Conservation (phyloP, 2,113 vertebrate species). For the Mohoua ochrocephala region DNA sequence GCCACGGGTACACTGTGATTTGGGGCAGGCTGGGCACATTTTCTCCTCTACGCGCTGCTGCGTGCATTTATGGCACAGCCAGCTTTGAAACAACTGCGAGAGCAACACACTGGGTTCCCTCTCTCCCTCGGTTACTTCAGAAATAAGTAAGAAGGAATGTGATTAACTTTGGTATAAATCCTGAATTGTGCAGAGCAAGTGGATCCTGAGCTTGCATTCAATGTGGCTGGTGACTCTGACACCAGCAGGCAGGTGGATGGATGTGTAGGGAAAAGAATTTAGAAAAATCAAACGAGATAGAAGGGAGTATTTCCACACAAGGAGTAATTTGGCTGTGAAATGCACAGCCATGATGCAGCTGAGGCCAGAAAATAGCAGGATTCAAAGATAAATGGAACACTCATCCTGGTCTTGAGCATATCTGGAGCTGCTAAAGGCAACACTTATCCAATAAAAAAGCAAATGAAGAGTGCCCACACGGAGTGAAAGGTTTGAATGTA, state of each 20-base stretch:
- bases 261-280: background rate
- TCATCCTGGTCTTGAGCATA: background rate
- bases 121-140: background rate
- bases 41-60: background rate
- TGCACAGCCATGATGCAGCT: background rate
- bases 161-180: background rate
- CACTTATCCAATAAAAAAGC: background rate
- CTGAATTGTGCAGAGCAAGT: background rate
- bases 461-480: background rate
- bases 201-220: background rate
- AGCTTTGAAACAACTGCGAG: background rate
- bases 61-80: background rate
- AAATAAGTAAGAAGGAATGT: background rate
- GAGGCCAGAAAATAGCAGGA: background rate
- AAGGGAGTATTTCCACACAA: background rate
- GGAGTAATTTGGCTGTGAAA: background rate
- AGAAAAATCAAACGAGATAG: background rate
- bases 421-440: background rate
- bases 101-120: background rate
- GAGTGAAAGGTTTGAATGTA: background rate
- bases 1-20: background rate
- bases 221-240: background rate
- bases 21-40: background rate
- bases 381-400: background rate
- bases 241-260: background rate